Conservation (phyloP, 2,797 vertebrate species). For the Helarctos malayanus region DNA sequence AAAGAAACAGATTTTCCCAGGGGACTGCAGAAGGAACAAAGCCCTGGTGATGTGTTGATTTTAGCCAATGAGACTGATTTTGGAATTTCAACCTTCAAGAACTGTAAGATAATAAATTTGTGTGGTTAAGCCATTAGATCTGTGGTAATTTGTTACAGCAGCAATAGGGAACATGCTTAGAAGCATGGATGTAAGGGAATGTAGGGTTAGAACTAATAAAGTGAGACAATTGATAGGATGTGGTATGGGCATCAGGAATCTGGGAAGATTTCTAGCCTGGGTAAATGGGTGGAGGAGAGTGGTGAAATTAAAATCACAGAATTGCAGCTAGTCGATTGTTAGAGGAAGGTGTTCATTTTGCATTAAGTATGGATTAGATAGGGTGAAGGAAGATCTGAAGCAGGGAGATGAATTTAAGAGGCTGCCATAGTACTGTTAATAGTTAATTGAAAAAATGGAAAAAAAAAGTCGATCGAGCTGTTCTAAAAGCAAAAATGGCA, state of each 20-base stretch:
- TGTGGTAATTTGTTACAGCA: not conserved
- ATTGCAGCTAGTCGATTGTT: conserved; percentile 19
- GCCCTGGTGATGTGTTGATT: not conserved
- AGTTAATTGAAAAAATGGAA: not conserved
- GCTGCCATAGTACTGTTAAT: conserved; percentile 9
- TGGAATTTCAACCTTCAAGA: not conserved
- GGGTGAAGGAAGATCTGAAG: conserved; percentile 19
- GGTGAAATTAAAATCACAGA: conserved; percentile 55
- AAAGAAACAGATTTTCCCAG: not conserved
- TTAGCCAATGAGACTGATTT: conserved; percentile 8
- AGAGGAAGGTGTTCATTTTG: conserved; percentile 28
- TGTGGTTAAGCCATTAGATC: not conserved
- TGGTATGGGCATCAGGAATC: not conserved
- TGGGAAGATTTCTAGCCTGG: conserved; percentile 16
- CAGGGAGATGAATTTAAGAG: conserved; percentile 21
- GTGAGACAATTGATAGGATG: not conserved
- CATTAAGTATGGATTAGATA: not conserved
- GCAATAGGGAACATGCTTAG: not conserved
- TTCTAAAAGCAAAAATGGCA: not conserved
- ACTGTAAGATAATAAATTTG: conserved; percentile 9
- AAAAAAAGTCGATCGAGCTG: not conserved
- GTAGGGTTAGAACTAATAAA: not conserved
- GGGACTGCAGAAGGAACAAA: not conserved
- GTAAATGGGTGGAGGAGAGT: conserved; percentile 27
- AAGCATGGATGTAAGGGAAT: not conserved